These are phyloP conservation scores for Eolophus roseicapilla DNA, from an alignment of 2,113 vertebrate species.

Conservation along the genomic window DNA sequence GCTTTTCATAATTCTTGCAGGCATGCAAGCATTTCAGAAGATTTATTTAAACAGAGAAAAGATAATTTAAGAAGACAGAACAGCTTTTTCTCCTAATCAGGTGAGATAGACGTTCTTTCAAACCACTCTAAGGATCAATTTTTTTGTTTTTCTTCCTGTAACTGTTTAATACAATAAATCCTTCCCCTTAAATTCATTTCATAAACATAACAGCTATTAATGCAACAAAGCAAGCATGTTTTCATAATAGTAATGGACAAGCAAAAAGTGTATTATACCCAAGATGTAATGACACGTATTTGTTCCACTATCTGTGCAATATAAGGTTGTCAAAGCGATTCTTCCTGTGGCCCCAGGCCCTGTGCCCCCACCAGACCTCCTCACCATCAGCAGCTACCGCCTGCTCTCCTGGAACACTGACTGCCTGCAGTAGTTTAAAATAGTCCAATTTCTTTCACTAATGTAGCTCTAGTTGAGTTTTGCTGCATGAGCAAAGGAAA, in stretches of 20 bases:
- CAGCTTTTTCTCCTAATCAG: slow-evolving; percentile 30
- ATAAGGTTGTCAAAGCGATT: rapidly evolving
- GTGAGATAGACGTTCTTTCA: slow-evolving; percentile 24
- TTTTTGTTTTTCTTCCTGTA: slow-evolving; percentile 24
- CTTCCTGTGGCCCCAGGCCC: background rate
- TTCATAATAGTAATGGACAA: rapidly evolving
- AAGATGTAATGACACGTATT: rapidly evolving
- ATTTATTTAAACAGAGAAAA: slow-evolving; percentile 37
- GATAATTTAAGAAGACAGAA: slow-evolving; percentile 39
- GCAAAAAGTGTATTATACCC: background rate
- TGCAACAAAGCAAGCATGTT: background rate
- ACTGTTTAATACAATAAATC: background rate
- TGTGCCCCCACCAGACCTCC: rapidly evolving
- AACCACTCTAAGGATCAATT: background rate
- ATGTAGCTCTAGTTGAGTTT: background rate
- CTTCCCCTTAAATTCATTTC: background rate
- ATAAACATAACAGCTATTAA: background rate
- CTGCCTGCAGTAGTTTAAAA: too few relatives aligned
- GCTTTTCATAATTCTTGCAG: slow-evolving; percentile 36
- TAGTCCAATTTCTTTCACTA: background rate
- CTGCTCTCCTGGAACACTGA: background rate
- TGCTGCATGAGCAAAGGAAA: rapidly evolving
- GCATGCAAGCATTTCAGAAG: background rate
- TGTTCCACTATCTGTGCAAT: rapidly evolving
- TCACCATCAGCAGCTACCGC: rapidly evolving